phyloP scores from a whole-genome alignment of 2,113 vertebrate genomes.

The Oryzias curvinotus region DNA sequence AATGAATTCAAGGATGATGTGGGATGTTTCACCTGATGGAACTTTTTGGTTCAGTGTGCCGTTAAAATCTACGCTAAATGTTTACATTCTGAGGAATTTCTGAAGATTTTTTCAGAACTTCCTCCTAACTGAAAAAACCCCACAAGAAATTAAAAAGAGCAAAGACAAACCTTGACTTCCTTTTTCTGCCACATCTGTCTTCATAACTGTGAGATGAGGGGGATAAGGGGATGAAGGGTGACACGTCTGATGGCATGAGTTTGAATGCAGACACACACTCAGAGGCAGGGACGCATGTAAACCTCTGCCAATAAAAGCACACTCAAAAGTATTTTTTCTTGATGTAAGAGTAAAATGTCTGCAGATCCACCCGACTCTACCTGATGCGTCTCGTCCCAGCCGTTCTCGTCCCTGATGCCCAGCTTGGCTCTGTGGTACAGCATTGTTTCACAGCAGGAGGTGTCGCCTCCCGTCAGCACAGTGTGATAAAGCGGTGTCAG shows the following conservation, averaged over 20 bases:
- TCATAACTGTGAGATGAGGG: slow-evolving; percentile 20
- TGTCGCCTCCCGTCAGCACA: slow-evolving; percentile 91
- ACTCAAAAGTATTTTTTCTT: too few species aligned
- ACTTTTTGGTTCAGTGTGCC: too few species aligned
- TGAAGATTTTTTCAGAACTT: too few species aligned
- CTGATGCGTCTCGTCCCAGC: slow-evolving; percentile 95
- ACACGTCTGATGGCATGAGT: slow-evolving; percentile 43
- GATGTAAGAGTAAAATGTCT: too few species aligned
- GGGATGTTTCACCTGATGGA: too few species aligned
- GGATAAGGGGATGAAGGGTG: slow-evolving; percentile 36
- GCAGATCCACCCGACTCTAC: slow-evolving; percentile 47
- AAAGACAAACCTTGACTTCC: slow-evolving; percentile 37
- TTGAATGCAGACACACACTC: slow-evolving; percentile 44
- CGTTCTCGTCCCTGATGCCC: slow-evolving; percentile 88
- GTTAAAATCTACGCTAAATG: too few species aligned
- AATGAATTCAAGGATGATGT: too few species aligned
- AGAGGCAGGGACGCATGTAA: neutral
- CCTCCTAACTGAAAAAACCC: too few species aligned
- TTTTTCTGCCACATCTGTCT: slow-evolving; percentile 17
- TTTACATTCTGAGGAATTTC: too few species aligned
- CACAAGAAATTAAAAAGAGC: slow-evolving; percentile 12
- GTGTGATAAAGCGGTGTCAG: slow-evolving; percentile 93
- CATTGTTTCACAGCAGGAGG: slow-evolving; percentile 90
- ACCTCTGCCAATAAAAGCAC: neutral
- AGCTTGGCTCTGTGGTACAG: slow-evolving; percentile 86